These are phyloP conservation scores for Girardinus metallicus DNA, from an alignment of 2,797 vertebrate genomes.

Conservation along the genomic window DNA sequence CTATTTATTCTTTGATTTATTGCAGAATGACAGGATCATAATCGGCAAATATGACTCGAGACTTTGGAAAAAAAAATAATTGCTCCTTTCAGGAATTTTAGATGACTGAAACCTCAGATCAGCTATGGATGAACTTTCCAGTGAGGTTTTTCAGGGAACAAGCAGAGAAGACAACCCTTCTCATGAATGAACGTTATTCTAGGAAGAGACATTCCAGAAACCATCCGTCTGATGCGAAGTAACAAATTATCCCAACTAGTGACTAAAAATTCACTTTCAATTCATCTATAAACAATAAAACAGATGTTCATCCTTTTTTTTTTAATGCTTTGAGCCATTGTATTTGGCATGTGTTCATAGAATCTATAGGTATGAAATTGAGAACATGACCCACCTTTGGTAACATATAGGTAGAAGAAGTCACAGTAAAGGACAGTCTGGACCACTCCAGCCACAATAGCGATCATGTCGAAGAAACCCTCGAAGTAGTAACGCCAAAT, in stretches of 20 bases:
- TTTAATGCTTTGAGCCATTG: neutral
- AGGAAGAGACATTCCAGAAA: neutral
- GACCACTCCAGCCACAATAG: slow-evolving; percentile 95
- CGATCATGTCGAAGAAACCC: slow-evolving; percentile 98
- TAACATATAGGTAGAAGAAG: slow-evolving; percentile 99
- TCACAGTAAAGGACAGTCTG: slow-evolving; percentile 99
- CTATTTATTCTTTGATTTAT: neutral
- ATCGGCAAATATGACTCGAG: neutral
- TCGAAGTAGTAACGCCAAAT: slow-evolving; percentile 99
- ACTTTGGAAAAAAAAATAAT: slow-evolving; percentile 5
- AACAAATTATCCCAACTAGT: neutral
- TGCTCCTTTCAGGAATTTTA: slow-evolving; percentile 5
- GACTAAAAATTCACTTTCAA: neutral
- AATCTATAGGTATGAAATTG: neutral
- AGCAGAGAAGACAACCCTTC: neutral
- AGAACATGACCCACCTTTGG: slow-evolving; percentile 88
- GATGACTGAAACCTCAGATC: neutral
- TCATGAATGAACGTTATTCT: neutral
- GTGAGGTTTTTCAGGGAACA: slow-evolving; percentile 4
- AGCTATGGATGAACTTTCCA: slow-evolving; percentile 30
- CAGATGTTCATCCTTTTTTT: neutral
- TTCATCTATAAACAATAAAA: neutral
- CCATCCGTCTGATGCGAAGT: neutral
- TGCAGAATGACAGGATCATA: neutral
- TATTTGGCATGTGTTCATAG: neutral